A percentile compares a stretch with the other conserved stretches of the same genome.
Evolutionary conservation across 2,113 vertebrate genomes (phyloP).

Genomic region (Coreoperca whiteheadi): DNA sequence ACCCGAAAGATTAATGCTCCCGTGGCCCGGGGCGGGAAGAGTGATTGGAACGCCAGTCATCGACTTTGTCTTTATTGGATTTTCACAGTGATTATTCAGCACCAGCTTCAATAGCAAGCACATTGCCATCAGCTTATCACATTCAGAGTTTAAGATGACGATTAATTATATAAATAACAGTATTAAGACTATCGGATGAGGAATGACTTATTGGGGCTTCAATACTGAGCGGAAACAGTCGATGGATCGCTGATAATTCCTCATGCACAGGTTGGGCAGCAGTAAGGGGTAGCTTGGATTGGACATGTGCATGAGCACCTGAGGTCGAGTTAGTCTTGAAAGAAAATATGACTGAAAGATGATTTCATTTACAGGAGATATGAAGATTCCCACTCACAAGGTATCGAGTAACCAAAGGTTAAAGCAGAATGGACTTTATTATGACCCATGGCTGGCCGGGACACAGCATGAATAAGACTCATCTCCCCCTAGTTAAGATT

Average conservation of each 20-base stretch:
- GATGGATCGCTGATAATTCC: background rate
- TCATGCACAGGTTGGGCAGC: background rate
- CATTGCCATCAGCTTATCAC: conserved; percentile 1
- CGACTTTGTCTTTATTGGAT: conserved; percentile 32
- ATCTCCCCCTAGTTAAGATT: too few relatives aligned
- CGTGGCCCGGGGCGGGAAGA: background rate
- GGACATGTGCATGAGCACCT: background rate
- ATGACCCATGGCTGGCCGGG: background rate
- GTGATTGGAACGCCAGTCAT: conserved; percentile 35
- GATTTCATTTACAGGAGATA: background rate
- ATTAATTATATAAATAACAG: background rate
- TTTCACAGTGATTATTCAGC: conserved; percentile 15
- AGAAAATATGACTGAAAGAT: background rate
- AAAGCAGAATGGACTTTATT: background rate
- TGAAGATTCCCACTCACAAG: background rate
- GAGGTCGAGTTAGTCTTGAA: background rate
- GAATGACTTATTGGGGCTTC: too few relatives aligned
- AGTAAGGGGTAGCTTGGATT: background rate
- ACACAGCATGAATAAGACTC: background rate
- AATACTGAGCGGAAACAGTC: background rate
- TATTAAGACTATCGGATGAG: background rate
- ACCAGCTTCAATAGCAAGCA: background rate
- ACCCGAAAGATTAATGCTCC: conserved; percentile 31
- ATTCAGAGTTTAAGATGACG: background rate
- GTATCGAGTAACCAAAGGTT: too few relatives aligned